Evolutionary conservation across 2,797 vertebrate species (phyloP).

Genomic region (Hypotaenidia philippensis): DNA sequence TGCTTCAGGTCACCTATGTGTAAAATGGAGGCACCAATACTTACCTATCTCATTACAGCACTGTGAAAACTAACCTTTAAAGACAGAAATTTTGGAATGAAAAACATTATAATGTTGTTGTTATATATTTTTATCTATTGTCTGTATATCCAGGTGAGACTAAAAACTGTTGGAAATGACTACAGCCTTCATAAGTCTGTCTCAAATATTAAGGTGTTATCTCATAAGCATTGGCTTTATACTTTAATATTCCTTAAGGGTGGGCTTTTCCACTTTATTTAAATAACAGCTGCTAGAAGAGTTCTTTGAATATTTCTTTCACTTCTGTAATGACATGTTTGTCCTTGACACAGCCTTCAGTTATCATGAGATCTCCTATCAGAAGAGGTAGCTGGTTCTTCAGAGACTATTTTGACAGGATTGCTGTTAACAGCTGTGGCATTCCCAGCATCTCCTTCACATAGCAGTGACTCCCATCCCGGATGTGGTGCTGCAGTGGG

Average conservation of each 20-base stretch:
- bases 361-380: background rate
- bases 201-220: background rate
- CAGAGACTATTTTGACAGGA: background rate
- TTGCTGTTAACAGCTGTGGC: background rate
- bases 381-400: background rate
- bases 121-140: background rate
- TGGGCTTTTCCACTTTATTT: constrained; percentile 3
- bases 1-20: background rate
- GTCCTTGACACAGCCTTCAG: constrained; percentile 6
- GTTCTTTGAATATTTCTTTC: constrained; percentile 34
- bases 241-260: background rate
- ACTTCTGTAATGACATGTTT: background rate
- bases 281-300: constrained; percentile 22
- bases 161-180: background rate
- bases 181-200: background rate
- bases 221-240: background rate
- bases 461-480: background rate
- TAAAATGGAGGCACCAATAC: background rate
- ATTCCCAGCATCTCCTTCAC: accelerated
- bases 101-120: background rate
- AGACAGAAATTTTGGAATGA: background rate
- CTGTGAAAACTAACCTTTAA: constrained; percentile 10
- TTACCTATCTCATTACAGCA: background rate
- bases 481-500: background rate
- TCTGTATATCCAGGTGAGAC: background rate